A percentile compares a stretch with the other conserved stretches of the same genome.
Evolutionary conservation across 1,140 invertebrate species (phyloP).

Genomic region (Drosophila suzukii): DNA sequence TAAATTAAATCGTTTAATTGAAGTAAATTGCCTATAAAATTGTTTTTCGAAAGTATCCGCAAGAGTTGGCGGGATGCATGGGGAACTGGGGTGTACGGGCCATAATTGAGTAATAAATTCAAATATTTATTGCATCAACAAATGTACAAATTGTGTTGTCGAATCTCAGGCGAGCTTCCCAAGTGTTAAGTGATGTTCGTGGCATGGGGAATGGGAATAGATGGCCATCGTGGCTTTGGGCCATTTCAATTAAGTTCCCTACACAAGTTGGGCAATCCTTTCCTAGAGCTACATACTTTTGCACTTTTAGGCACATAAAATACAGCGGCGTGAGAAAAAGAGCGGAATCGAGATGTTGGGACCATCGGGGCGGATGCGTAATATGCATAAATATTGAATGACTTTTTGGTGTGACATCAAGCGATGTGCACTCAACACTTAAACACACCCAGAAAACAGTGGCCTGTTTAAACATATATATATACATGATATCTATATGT

Average conservation of each 20-base stretch:
- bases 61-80: not conserved
- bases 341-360: conserved; percentile 1
- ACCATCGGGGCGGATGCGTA: conserved; percentile 43
- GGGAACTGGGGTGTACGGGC: not conserved
- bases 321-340: not conserved
- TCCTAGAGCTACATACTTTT: conserved; percentile 51
- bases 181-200: conserved; percentile 49
- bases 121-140: conserved; percentile 69
- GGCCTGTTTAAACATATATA: not conserved
- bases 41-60: conserved; percentile 54
- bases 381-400: conserved; percentile 63
- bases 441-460: conserved; percentile 17
- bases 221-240: conserved; percentile 3
- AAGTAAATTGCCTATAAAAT: conserved; percentile 71
- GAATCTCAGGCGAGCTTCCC: not conserved
- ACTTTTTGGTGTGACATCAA: conserved; percentile 62
- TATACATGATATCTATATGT: no score
- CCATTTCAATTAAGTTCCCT: conserved; percentile 65
- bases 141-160: conserved; percentile 56
- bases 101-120: conserved; percentile 71
- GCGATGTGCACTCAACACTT: conserved; percentile 59
- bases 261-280: conserved; percentile 38
- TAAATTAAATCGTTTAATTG: conserved; percentile 78
- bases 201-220: not conserved
- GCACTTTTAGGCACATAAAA: conserved; percentile 30